Conservation (phyloP, 1,140 invertebrate species). For the Euwallacea similis region DNA sequence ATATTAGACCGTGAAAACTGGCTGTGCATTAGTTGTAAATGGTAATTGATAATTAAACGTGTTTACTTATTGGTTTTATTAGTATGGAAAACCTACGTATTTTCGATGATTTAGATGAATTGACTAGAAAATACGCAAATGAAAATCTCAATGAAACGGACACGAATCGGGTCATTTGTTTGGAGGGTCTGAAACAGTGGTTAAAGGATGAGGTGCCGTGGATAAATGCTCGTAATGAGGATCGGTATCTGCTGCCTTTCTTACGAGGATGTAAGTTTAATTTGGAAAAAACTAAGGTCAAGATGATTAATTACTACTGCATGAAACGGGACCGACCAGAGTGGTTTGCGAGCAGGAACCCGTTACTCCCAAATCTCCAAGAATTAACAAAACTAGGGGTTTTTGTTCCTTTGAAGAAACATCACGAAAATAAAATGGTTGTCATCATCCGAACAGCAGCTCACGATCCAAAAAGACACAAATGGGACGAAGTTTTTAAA, state of each 20-base stretch:
- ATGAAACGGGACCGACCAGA: conserved; percentile 59
- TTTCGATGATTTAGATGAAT: conserved; percentile 7
- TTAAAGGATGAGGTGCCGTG: conserved; percentile 36
- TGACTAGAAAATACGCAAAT: conserved; percentile 20
- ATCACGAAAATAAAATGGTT: conserved; percentile 57
- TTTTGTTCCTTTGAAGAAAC: conserved; percentile 60
- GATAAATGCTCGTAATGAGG: conserved; percentile 51
- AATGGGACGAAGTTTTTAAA: conserved; percentile 63
- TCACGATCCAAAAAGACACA: conserved; percentile 61
- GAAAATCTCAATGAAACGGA: conserved; percentile 42
- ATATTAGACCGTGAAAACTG: background rate
- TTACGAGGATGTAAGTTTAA: conserved; percentile 65
- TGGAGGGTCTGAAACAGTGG: conserved; percentile 43
- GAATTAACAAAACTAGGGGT: conserved; percentile 62
- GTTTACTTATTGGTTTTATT: no score
- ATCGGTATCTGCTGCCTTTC: conserved; percentile 61
- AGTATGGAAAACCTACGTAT: background rate
- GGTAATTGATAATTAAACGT: background rate
- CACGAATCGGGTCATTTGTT: conserved; percentile 23
- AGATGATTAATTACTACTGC: conserved; percentile 61
- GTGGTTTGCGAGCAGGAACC: conserved; percentile 66
- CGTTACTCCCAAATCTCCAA: conserved; percentile 59
- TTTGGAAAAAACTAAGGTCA: conserved; percentile 59
- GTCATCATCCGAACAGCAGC: conserved; percentile 61
- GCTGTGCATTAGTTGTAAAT: background rate